phyloP scores from a whole-genome alignment of 2,888 invertebrate species.

The Hypomecis atomaria region DNA sequence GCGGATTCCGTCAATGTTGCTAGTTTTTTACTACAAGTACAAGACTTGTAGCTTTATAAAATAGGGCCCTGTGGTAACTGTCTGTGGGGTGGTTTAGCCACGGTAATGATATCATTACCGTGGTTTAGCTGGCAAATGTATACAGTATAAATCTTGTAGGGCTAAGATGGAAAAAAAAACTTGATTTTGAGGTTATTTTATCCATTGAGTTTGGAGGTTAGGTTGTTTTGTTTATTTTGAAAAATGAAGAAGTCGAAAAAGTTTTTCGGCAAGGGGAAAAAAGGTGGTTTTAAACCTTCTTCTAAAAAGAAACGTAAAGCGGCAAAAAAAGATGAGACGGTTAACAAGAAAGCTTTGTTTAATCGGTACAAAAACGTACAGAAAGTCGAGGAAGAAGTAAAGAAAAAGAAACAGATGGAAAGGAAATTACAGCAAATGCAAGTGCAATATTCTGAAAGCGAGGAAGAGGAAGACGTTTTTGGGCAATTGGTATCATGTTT shows the following conservation, averaged over 20 bases:
- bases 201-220: background rate
- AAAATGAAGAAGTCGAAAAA: constrained; percentile 67
- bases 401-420: constrained; percentile 71
- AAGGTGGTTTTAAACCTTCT: constrained; percentile 51
- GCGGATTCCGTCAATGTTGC: too few species aligned
- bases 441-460: constrained; percentile 78
- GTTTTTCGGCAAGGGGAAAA: constrained; percentile 58
- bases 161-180: too few species aligned
- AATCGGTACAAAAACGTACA: constrained; percentile 80
- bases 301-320: constrained; percentile 61
- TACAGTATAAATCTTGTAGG: too few species aligned
- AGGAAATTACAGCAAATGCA: constrained; percentile 63
- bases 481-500: constrained; percentile 83
- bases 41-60: too few species aligned
- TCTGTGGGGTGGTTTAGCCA: too few species aligned
- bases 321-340: constrained; percentile 54
- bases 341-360: constrained; percentile 77
- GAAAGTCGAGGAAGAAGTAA: constrained; percentile 75
- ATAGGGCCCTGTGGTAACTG: too few species aligned
- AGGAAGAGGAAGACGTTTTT: constrained; percentile 79
- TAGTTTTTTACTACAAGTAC: too few species aligned
- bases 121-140: too few species aligned
- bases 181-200: constrained; percentile 6
- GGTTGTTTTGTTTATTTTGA: background rate
- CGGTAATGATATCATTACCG: too few species aligned